Evolutionary conservation across 1,140 invertebrate genomes (phyloP), one percentile per base, ranked within the genome.

Genomic region (Plutomurus gul): DNA sequence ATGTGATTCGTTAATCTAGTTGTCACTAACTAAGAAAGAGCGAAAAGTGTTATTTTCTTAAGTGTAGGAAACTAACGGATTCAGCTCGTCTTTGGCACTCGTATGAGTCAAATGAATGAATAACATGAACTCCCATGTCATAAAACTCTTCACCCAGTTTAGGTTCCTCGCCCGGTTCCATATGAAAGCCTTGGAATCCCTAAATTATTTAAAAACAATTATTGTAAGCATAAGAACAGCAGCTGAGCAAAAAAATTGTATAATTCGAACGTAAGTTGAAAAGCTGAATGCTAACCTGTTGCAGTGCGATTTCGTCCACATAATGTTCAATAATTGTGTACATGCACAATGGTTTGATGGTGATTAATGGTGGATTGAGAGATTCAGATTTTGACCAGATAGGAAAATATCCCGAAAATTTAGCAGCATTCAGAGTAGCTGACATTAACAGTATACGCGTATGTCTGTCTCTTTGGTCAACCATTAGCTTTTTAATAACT

Each of bases 61-160:
- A 60, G 16, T 11, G n/a, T n/a, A n/a, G n/a, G n/a, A n/a, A n/a
- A 13, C 51, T 65, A 1, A 65, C 56, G 13, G 36, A 33, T 33
- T 65, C 56, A 13, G 40, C 30, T 3, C 30, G 30, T 20, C 43
- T 30, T 27, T 60, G 56, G n/a, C n/a, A 36, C 74, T 95, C 94
- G 75, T 95, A 87, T 20, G 87, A 87, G 85, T 95, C 93, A 85
- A 96, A 91, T 16, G 91, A 87, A 81, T 89, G 87, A 6, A 95
- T 86, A 1, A 95, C 87, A 84, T 89, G 89, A 0, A 90, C 82
- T 8, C 85, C 86, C 33, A 88, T 76, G n/a, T 85, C 76, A 49
- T 84, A 82, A 6, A 85, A 80, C 75, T 85, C 84, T 10, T 73
- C 47, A 13, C 79, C 51, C 20, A 87, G 80, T 22, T 81, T 79